These are phyloP conservation scores for Aleiodes alternator DNA, from an alignment of 2,888 invertebrate species.

Conservation along the genomic window DNA sequence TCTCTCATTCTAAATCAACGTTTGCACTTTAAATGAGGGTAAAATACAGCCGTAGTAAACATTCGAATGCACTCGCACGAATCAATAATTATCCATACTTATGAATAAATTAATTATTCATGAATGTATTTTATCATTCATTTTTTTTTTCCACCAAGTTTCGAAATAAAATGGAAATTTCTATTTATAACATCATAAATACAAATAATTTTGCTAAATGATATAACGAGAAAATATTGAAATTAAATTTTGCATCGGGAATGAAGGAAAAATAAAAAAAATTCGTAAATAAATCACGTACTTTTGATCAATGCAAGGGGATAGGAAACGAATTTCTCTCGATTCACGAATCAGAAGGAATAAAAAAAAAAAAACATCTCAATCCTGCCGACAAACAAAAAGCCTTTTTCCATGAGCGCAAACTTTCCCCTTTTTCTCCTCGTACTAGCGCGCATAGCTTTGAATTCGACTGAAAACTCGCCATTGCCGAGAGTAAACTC, in stretches of 20 bases:
- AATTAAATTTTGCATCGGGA: not conserved
- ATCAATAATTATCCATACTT: slow-evolving; percentile 19
- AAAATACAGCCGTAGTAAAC: slow-evolving; percentile 1
- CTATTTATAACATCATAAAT: slow-evolving; percentile 1
- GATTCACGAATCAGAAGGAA: not conserved
- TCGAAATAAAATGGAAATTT: not conserved
- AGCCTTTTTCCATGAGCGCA: slow-evolving; percentile 29
- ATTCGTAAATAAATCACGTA: slow-evolving; percentile 20
- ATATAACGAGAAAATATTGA: not conserved
- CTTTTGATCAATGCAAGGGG: slow-evolving; percentile 8
- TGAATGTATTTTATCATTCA: slow-evolving; percentile 7
- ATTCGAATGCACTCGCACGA: slow-evolving; percentile 22
- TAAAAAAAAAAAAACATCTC: slow-evolving; percentile 3
- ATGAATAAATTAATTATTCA: slow-evolving; percentile 31
- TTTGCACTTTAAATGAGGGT: slow-evolving; percentile 17
- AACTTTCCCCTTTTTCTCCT: slow-evolving; percentile 8
- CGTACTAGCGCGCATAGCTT: slow-evolving; percentile 22
- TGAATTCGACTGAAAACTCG: slow-evolving; percentile 21
- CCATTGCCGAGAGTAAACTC: not conserved
- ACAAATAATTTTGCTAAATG: slow-evolving; percentile 1
- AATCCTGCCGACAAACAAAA: slow-evolving; percentile 24
- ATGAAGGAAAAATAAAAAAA: not conserved
- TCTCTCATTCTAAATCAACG: not conserved
- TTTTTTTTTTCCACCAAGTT: not conserved
- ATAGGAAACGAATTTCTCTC: slow-evolving; percentile 10